Evolutionary conservation across 2,797 vertebrate species (phyloP).

Genomic region (Crypturellus tataupa): DNA sequence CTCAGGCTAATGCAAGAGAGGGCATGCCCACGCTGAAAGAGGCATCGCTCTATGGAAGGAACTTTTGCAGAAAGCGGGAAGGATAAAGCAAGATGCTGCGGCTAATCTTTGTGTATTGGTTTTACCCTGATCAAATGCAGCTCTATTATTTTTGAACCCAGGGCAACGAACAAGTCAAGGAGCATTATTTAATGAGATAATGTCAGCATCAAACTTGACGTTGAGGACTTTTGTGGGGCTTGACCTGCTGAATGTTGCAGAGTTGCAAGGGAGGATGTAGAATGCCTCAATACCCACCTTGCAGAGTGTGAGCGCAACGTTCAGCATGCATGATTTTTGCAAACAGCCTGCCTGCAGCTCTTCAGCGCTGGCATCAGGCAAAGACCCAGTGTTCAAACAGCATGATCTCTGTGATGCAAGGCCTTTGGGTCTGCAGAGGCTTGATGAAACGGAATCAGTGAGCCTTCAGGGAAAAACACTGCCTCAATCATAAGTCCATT

Average conservation of each 20-base stretch:
- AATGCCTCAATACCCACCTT: background rate
- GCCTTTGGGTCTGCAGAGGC: background rate
- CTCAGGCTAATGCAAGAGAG: background rate
- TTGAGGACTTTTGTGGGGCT: fast-evolving
- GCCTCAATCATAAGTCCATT: fast-evolving
- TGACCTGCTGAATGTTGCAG: background rate
- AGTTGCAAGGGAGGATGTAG: background rate
- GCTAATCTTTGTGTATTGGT: background rate
- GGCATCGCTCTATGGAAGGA: background rate
- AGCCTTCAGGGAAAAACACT: background rate
- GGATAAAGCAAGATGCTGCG: background rate
- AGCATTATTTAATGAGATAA: background rate
- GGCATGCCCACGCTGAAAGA: background rate
- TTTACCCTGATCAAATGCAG: background rate
- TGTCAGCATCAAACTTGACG: background rate
- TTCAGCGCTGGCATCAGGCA: fast-evolving
- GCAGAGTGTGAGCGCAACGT: background rate
- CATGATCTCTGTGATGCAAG: background rate
- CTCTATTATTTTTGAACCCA: background rate
- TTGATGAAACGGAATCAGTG: background rate
- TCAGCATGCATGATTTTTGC: background rate
- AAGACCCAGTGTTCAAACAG: background rate
- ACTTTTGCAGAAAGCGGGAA: background rate
- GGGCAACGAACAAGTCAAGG: background rate
- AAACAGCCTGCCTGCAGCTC: background rate